Evolutionary conservation across 1,140 invertebrate species (phyloP), one percentile per base, ranked within the genome.

Genomic region (Aphaenogaster rudis): DNA sequence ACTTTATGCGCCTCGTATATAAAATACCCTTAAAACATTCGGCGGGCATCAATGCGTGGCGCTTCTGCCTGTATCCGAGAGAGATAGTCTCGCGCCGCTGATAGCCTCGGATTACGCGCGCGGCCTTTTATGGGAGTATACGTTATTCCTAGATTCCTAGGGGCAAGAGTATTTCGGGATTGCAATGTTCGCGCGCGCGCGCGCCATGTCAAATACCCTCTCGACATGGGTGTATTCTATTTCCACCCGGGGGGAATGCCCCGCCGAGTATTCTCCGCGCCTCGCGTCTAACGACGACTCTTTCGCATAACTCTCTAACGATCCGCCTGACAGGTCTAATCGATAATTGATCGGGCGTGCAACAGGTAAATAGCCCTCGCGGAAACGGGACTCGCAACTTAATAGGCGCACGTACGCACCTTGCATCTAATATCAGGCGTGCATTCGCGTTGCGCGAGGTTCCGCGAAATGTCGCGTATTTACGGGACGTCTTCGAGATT

Each of bases 1-100:
- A 90, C 76, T 57, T 86, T 85, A 82, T 72, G 42, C 42, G 64
- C 39, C 21, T 54, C 80, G 42, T 50, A 61, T 63, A 63, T 84
- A 84, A 76, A 84, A 84, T 76, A 84, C 17, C n/a, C 80, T 84
- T 84, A 39, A 84, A 84, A 84, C 80, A 69, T 48, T 76, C 13
- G 42, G n/a, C 54, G 69, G 69, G 17, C 80, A 74, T 84, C 80
- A 84, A 74, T 76, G 69, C 42, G 42, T 63, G 28, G 80, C 80
- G 57, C 28, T 76, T 76, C 21, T 82, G 54, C 57, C 28, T 69
- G 11, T 84, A 84, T 76, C 69, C 13, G 67, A 50, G 17, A 50
- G 17, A 74, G 80, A 84, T 84, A 61, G 76, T 84, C 69, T 84
- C 80, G 45, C 8, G 54, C 54, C 69, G 69, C n/a, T 17, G 80